Percentiles rank a stretch among this genome's conserved stretches.
Evolutionary conservation across 2,797 vertebrate species (phyloP).

Genomic region (Neosilurus mollespiculum): DNA sequence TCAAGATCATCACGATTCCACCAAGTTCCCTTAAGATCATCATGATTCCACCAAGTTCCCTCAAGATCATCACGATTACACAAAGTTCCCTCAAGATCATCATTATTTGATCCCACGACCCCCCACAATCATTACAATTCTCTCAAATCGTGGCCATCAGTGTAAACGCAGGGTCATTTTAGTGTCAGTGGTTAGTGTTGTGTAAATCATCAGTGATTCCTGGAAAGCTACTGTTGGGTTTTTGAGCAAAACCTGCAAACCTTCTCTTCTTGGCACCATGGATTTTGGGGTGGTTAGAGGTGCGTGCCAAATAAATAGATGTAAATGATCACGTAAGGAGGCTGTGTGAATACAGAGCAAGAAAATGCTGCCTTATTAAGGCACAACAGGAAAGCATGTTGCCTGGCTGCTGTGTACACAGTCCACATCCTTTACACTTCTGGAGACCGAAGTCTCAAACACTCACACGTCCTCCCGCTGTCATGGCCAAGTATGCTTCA

Average conservation of each 20-base stretch:
- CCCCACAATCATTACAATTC: too few species aligned
- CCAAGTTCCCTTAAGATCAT: too few species aligned
- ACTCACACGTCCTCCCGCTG: not conserved
- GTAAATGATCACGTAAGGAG: constrained; percentile 38
- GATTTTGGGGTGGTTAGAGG: not conserved
- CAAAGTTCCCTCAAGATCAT: too few species aligned
- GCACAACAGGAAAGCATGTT: constrained; percentile 61
- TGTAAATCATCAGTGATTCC: not conserved
- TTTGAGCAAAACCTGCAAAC: not conserved
- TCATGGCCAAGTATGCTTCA: not conserved
- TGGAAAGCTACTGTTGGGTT: not conserved
- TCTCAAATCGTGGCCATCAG: too few species aligned
- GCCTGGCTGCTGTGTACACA: constrained; percentile 58
- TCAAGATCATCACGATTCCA: too few species aligned
- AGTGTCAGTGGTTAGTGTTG: not conserved
- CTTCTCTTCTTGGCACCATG: not conserved
- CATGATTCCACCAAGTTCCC: too few species aligned
- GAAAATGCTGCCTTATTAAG: constrained; percentile 75
- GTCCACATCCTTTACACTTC: constrained; percentile 50
- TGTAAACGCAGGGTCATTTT: not conserved
- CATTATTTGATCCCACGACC: too few species aligned
- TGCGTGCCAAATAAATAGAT: constrained; percentile 10
- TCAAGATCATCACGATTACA: too few species aligned
- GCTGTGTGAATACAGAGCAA: constrained; percentile 50
- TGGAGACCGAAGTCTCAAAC: constrained; percentile 7